These are phyloP conservation scores for Malthinus seriepunctatus DNA, from an alignment of 2,888 invertebrate genomes.

Conservation along the genomic window DNA sequence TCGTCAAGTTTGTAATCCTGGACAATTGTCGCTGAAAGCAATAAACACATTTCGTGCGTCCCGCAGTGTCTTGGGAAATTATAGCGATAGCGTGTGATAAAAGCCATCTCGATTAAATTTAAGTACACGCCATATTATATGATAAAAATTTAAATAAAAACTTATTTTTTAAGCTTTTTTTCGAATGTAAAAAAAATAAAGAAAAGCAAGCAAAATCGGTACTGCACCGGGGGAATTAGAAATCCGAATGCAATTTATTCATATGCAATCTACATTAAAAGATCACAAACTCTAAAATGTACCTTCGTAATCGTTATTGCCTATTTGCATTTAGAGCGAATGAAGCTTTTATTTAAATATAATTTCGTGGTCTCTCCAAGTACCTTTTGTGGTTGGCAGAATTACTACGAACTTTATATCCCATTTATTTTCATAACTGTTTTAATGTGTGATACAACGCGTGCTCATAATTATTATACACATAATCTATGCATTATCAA, in stretches of 20 bases:
- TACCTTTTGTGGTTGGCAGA: constrained; percentile 8
- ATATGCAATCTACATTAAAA: constrained; percentile 29
- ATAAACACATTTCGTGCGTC: constrained; percentile 26
- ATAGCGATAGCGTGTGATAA: constrained; percentile 28
- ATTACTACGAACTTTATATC: constrained; percentile 8
- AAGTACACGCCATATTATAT: constrained; percentile 15
- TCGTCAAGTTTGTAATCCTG: constrained; percentile 28
- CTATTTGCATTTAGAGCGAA: constrained; percentile 31
- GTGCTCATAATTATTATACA: constrained; percentile 4
- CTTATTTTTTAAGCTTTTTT: neutral
- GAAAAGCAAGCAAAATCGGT: neutral
- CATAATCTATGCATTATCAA: constrained; percentile 3
- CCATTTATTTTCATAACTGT: constrained; percentile 8
- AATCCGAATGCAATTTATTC: constrained; percentile 27
- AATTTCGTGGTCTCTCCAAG: constrained; percentile 15
- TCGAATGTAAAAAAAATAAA: neutral
- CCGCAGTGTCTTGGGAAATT: constrained; percentile 27
- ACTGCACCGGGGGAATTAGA: neutral
- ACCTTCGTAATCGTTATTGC: constrained; percentile 26
- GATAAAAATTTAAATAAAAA: constrained; percentile 2
- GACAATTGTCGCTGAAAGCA: constrained; percentile 27
- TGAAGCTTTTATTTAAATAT: constrained; percentile 23
- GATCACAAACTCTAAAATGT: constrained; percentile 17
- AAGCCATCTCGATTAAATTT: constrained; percentile 22
- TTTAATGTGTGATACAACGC: constrained; percentile 5